phyloP scores from a whole-genome alignment of 2,888 invertebrate genomes.

The Bombylius discolor region DNA sequence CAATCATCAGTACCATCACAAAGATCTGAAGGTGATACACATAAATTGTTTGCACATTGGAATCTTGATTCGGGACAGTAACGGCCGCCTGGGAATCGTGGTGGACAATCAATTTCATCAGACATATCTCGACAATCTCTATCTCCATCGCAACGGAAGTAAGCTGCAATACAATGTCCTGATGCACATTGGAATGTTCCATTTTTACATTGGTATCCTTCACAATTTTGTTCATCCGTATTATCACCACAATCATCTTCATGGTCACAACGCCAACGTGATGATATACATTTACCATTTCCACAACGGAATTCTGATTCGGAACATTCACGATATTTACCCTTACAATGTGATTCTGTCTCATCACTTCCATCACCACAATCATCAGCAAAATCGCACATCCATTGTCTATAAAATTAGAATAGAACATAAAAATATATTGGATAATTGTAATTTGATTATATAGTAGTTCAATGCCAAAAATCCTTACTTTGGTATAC shows the following conservation, averaged over 20 bases:
- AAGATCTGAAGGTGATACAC: slow-evolving; percentile 76
- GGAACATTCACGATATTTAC: slow-evolving; percentile 76
- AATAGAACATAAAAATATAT: slow-evolving; percentile 17
- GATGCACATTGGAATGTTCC: slow-evolving; percentile 85
- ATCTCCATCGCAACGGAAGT: slow-evolving; percentile 81
- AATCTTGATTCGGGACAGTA: slow-evolving; percentile 84
- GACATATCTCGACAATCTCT: slow-evolving; percentile 80
- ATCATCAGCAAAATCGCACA: slow-evolving; percentile 93
- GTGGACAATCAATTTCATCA: slow-evolving; percentile 80
- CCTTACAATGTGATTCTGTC: slow-evolving; percentile 63
- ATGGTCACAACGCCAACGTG: slow-evolving; percentile 87
- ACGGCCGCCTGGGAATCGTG: slow-evolving; percentile 73
- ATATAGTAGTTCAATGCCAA: neutral
- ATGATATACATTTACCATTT: slow-evolving; percentile 83
- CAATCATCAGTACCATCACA: slow-evolving; percentile 93
- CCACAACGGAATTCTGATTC: slow-evolving; percentile 83
- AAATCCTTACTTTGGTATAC: slow-evolving; percentile 53
- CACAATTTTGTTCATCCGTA: slow-evolving; percentile 76
- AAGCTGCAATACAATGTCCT: slow-evolving; percentile 84
- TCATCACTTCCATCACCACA: slow-evolving; percentile 93
- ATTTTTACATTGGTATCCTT: slow-evolving; percentile 72
- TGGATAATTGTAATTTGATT: neutral
- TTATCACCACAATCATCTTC: slow-evolving; percentile 95
- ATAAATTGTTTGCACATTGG: slow-evolving; percentile 85
- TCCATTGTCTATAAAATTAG: slow-evolving; percentile 52